A percentile compares a stretch with the other conserved stretches of the same genome.
Evolutionary conservation across 2,113 vertebrate species (phyloP).

Genomic region (Candoia aspera): DNA sequence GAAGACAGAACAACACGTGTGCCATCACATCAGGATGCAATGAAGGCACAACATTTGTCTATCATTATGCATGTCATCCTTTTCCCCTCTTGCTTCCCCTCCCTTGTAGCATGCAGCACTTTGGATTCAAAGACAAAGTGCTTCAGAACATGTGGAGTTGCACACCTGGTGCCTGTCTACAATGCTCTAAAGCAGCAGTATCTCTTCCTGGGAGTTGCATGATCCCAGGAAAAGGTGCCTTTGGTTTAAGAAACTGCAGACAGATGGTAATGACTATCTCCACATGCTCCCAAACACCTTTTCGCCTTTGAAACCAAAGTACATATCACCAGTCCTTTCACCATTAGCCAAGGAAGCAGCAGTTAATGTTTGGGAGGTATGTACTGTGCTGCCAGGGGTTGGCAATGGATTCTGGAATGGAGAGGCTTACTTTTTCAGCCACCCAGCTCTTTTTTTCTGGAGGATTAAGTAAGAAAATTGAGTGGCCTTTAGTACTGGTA

Average conservation of each 20-base stretch:
- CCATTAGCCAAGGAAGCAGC: neutral
- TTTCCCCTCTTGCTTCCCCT: neutral
- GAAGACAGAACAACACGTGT: neutral
- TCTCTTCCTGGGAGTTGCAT: neutral
- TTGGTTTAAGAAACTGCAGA: neutral
- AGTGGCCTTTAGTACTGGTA: neutral
- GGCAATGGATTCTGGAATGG: neutral
- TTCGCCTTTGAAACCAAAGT: neutral
- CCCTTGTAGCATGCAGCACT: neutral
- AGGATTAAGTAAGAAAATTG: neutral
- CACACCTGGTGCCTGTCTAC: neutral
- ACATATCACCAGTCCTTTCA: neutral
- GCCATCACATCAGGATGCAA: neutral
- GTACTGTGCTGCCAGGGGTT: neutral
- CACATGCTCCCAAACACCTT: neutral
- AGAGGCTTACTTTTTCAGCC: neutral
- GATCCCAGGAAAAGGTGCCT: neutral
- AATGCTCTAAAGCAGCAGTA: neutral
- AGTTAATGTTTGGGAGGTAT: neutral
- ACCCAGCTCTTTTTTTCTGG: neutral
- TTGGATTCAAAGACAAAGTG: neutral
- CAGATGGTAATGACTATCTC: neutral
- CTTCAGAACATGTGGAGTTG: neutral
- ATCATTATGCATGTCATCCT: neutral
- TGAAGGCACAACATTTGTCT: neutral